Percentiles rank a stretch among this genome's conserved stretches.
phyloP scores from a whole-genome alignment of 2,113 vertebrate genomes.

The Bostrychus sinensis region DNA sequence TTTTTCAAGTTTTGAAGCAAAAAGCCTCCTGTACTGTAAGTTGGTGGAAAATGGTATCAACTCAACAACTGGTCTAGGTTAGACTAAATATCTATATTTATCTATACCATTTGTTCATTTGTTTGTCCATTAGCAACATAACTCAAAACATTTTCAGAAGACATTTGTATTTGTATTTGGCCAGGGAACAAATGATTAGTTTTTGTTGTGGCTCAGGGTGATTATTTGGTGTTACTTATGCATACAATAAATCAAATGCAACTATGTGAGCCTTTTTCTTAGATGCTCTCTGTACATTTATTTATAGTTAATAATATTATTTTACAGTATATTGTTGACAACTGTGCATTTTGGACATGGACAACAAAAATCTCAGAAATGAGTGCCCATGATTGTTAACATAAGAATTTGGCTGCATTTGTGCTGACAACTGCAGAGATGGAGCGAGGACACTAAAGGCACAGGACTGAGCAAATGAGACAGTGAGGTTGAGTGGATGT shows the following conservation, averaged over 20 bases:
- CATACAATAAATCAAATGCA: too few species aligned
- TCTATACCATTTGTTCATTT: too few species aligned
- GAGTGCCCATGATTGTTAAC: not conserved
- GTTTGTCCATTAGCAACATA: too few species aligned
- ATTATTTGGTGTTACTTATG: too few species aligned
- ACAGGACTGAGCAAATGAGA: slow-evolving; percentile 23
- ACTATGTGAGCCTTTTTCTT: too few species aligned
- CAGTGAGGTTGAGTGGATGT: slow-evolving; percentile 25
- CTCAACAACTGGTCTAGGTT: not conserved
- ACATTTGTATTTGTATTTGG: too few species aligned
- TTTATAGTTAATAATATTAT: not conserved
- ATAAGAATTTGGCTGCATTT: not conserved
- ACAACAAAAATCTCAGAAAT: slow-evolving; percentile 1
- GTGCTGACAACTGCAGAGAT: slow-evolving; percentile 13
- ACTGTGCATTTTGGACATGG: not conserved
- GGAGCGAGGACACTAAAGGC: slow-evolving; percentile 14
- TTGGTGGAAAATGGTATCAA: not conserved
- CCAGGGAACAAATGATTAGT: too few species aligned
- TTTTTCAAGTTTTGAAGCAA: not conserved
- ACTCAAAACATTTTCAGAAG: too few species aligned
- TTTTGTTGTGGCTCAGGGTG: too few species aligned
- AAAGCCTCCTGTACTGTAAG: not conserved
- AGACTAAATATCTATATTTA: too few species aligned
- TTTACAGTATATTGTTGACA: not conserved
- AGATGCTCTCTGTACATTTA: too few species aligned